phyloP scores from a whole-genome alignment of 2,113 vertebrate genomes.

The Engystomops pustulosus region DNA sequence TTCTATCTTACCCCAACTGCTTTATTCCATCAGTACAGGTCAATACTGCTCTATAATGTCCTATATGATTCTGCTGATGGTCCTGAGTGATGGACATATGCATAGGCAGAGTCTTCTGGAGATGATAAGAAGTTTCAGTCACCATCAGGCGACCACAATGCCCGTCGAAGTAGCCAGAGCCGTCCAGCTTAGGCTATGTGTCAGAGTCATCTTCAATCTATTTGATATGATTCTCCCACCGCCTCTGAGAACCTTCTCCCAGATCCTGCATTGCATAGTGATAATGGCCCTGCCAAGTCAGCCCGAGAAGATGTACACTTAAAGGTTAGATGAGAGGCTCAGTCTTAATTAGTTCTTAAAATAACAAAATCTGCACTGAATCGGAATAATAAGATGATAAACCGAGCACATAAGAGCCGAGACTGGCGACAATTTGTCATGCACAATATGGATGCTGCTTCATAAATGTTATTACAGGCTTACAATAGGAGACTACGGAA shows the following conservation, averaged over 20 bases:
- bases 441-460: background rate
- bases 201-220: too few relatives aligned
- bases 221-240: too few relatives aligned
- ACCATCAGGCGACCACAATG: too few relatives aligned
- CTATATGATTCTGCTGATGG: too few relatives aligned
- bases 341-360: slow-evolving; percentile 60
- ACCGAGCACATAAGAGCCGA: background rate
- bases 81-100: too few relatives aligned
- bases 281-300: slow-evolving; percentile 10
- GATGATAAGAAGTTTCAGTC: too few relatives aligned
- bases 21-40: too few relatives aligned
- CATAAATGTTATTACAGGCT: background rate
- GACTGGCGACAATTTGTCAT: background rate
- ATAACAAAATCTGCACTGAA: slow-evolving; percentile 31
- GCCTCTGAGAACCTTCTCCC: background rate
- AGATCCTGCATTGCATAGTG: background rate
- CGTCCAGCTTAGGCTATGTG: too few relatives aligned
- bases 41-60: too few relatives aligned
- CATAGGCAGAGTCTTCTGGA: too few relatives aligned
- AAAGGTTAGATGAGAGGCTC: slow-evolving; percentile 48
- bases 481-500: background rate
- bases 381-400: background rate
- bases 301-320: slow-evolving; percentile 38
- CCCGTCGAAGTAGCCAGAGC: too few relatives aligned
- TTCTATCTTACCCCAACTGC: too few relatives aligned